phyloP scores from a whole-genome alignment of 1,140 invertebrate genomes.

The Diploscapter pachys region DNA sequence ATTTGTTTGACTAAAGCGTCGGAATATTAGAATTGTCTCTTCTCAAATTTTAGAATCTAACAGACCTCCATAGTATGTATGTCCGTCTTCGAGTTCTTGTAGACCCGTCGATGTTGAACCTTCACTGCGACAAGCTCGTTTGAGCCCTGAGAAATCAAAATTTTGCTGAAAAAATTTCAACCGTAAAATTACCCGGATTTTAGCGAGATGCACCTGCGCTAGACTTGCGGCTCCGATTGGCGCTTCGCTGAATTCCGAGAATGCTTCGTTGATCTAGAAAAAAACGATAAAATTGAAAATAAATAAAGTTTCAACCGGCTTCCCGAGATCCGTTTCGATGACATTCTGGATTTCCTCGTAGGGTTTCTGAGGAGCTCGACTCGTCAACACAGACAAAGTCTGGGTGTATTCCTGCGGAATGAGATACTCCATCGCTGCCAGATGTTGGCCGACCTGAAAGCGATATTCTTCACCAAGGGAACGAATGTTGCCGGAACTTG shows the following conservation, averaged over 20 bases:
- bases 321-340: constrained; percentile 78
- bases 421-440: constrained; percentile 90
- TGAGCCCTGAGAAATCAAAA: constrained; percentile 59
- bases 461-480: constrained; percentile 4
- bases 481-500: no score
- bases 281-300: neutral
- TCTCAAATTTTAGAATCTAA: neutral
- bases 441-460: constrained; percentile 77
- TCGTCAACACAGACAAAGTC: constrained; percentile 86
- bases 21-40: no score
- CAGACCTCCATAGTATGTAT: constrained; percentile 29
- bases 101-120: constrained; percentile 11
- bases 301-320: neutral
- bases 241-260: constrained; percentile 75
- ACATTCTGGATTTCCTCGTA: constrained; percentile 80
- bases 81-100: constrained; percentile 31
- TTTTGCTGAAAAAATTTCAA: neutral
- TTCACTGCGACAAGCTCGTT: constrained; percentile 13
- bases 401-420: constrained; percentile 87
- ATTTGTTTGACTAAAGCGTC: no score
- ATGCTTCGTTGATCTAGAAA: constrained; percentile 69
- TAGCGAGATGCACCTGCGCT: constrained; percentile 87
- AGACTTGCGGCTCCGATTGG: constrained; percentile 91
- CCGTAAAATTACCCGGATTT: constrained; percentile 1
- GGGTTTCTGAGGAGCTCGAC: constrained; percentile 80